Percentiles rank a stretch among this genome's conserved stretches.
phyloP scores from a whole-genome alignment of 2,888 invertebrate species.

The Harmothoe impar region DNA sequence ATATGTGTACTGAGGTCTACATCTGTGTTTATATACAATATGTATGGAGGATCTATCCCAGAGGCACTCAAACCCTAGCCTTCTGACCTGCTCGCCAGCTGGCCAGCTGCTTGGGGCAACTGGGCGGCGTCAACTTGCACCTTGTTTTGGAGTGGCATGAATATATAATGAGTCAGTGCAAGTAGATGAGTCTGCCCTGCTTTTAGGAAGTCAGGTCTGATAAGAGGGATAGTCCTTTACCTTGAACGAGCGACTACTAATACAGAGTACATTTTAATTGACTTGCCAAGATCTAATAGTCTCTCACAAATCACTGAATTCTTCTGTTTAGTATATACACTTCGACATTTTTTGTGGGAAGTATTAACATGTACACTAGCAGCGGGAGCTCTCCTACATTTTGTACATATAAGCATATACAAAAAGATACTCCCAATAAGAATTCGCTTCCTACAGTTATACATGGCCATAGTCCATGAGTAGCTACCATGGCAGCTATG shows the following conservation, averaged over 20 bases:
- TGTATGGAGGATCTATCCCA: neutral
- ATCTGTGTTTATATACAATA: slow-evolving; percentile 8
- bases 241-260: neutral
- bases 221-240: neutral
- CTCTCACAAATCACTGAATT: no score
- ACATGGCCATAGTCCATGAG: no score
- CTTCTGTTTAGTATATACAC: no score
- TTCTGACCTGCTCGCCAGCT: neutral
- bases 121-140: neutral
- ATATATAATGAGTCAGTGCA: neutral
- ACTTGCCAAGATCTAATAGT: no score
- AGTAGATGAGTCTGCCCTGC: neutral
- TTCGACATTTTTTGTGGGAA: no score
- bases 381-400: no score
- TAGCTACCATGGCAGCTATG: no score
- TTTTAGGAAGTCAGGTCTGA: neutral
- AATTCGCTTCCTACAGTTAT: no score
- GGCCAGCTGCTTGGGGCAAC: neutral
- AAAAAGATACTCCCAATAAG: no score
- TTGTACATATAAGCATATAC: no score
- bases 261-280: no score
- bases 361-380: no score
- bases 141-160: slow-evolving; percentile 2
- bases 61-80: neutral
- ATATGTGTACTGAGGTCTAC: neutral